Base-by-base conservation (phyloP, 2,888 invertebrate species). In the Hypolimnas misippus region DNA sequence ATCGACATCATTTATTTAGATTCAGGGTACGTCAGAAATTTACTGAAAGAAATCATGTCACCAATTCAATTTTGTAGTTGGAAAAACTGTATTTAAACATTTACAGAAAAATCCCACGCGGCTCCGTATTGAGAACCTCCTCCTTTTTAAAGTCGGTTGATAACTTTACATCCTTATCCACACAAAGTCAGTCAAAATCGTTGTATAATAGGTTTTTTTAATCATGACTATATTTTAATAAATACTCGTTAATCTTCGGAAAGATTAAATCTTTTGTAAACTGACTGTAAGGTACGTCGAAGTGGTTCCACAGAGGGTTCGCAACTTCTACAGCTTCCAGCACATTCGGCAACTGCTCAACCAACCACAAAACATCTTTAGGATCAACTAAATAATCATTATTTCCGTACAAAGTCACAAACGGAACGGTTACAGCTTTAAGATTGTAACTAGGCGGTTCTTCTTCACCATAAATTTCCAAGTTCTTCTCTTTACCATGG, bases 371-470 rank as follows among this genome's bases (percentile, higher is more conserved):
- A 0, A 94, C 93, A 56, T 95, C 95, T 74, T 85, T 81, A 0
- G 87, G 79, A 93, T 93, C 73, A 93, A 87, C 93, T 89, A 94
- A 77, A 93, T 96, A 73, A 92, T 94, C 88, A 44, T 84, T 84
- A 7, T 67, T 71, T 0, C 89, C 89, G 57, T 86, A 86, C 31
- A 89, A 71, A 4, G 77, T 68, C 2, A 89, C 70, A 1, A 82
- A 69, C 3, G 89, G 89, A 0, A 76, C 73, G 0, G 73, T 76
- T 10, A 79, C 77, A 1, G 83, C 82, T 63, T 70, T 80, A 0
- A 86, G 64, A 53, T 84, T 84, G 33, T 81, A 89, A n/a, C 61
- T 56, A 0, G 89, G 86, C 82, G 89, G 84, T 0, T 63, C 12
- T 1, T 72, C 69, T 52, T 66, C 76, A 0, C 84, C 86, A 53